Evolutionary conservation across 2,113 vertebrate species (phyloP).

Genomic region (Nerophis lumbriciformis): DNA sequence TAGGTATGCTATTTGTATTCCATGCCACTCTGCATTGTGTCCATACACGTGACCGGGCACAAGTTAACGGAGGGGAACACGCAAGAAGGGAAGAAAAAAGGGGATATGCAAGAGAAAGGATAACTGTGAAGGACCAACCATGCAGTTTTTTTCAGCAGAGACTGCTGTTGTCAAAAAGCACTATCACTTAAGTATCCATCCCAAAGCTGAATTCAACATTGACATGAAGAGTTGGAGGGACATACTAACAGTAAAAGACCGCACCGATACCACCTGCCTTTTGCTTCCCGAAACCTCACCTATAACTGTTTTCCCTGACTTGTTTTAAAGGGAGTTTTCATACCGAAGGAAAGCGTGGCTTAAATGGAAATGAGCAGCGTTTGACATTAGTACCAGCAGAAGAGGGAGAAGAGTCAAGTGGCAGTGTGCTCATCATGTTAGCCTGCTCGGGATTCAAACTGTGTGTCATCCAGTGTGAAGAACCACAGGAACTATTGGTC

Average conservation of each 20-base stretch:
- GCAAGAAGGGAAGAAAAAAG: conserved; percentile 47
- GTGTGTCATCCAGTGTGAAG: conserved; percentile 17
- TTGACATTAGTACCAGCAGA: conserved; percentile 39
- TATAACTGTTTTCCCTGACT: conserved; percentile 18
- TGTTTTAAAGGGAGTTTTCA: conserved; percentile 43
- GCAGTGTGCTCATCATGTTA: conserved; percentile 4
- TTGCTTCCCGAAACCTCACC: conserved; percentile 26
- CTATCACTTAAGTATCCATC: conserved; percentile 50
- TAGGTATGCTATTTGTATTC: conserved; percentile 74
- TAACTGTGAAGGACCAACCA: conserved; percentile 68
- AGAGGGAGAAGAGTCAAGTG: conserved; percentile 17
- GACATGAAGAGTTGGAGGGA: conserved; percentile 39
- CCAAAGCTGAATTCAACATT: conserved; percentile 49
- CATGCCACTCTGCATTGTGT: conserved; percentile 34
- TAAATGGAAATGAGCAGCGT: conserved; percentile 50
- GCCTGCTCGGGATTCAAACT: not conserved
- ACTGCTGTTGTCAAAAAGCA: conserved; percentile 50
- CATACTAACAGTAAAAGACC: conserved; percentile 27
- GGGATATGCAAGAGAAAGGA: conserved; percentile 50
- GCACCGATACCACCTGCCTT: conserved; percentile 30
- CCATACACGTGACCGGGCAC: conserved; percentile 67
- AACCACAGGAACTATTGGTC: conserved; percentile 23
- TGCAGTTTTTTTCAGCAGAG: conserved; percentile 67
- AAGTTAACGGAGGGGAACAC: conserved; percentile 60
- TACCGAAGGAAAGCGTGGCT: conserved; percentile 39